Evolutionary conservation across 2,797 vertebrate species (phyloP).

Genomic region (Sebastolobus alascanus): DNA sequence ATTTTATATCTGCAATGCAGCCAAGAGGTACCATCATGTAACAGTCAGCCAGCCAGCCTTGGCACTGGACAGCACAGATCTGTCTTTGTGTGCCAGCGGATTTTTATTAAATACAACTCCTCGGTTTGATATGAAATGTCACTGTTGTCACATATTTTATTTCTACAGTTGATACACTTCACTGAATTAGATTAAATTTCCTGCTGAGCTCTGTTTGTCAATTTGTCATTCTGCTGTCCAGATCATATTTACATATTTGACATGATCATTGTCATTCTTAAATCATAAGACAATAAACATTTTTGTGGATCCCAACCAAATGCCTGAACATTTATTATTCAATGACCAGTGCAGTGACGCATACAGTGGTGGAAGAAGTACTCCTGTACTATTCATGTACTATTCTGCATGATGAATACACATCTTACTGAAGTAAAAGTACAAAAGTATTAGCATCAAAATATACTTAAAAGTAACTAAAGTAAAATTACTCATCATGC

Average conservation of each 20-base stretch:
- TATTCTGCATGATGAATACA: too few relatives aligned
- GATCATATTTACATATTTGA: not conserved
- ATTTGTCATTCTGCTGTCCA: not conserved
- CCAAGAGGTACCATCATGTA: slow-evolving; percentile 63
- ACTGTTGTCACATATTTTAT: slow-evolving; percentile 7
- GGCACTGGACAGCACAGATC: slow-evolving; percentile 31
- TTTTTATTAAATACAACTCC: slow-evolving; percentile 3
- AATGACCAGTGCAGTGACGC: slow-evolving; percentile 4
- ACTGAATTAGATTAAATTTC: not conserved
- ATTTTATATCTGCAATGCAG: slow-evolving; percentile 85
- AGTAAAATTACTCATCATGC: too few relatives aligned
- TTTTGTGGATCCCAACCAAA: not conserved
- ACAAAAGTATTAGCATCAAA: too few relatives aligned
- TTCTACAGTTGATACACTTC: not conserved
- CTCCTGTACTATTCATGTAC: too few relatives aligned
- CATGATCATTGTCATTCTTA: slow-evolving; percentile 1
- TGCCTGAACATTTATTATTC: not conserved
- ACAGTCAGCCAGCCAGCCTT: slow-evolving; percentile 25
- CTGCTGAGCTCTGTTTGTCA: not conserved
- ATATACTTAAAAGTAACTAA: too few relatives aligned
- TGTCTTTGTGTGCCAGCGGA: slow-evolving; percentile 13
- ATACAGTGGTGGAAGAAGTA: too few relatives aligned
- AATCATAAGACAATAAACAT: not conserved
- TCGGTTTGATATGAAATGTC: slow-evolving; percentile 2
- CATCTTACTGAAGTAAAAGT: too few relatives aligned